phyloP scores from a whole-genome alignment of 2,797 vertebrate genomes.

The Coluber constrictor region DNA sequence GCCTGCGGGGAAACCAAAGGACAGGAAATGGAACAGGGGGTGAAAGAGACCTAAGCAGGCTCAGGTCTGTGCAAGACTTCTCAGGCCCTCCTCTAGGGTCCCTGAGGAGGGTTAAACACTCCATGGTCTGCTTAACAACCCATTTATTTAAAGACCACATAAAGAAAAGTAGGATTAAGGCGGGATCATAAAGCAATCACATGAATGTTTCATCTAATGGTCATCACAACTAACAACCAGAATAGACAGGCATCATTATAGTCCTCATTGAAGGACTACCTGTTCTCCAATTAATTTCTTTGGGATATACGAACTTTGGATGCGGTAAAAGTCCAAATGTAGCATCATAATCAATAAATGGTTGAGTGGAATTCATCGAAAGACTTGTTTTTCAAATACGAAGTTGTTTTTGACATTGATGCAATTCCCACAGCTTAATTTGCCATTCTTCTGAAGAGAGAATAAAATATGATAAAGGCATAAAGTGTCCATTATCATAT shows the following conservation, averaged over 20 bases:
- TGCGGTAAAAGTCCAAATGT: background rate
- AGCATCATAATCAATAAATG: background rate
- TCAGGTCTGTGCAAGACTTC: background rate
- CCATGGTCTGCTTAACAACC: background rate
- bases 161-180: background rate
- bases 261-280: background rate
- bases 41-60: background rate
- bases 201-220: background rate
- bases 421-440: background rate
- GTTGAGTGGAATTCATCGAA: background rate
- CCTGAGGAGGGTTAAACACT: background rate
- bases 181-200: background rate
- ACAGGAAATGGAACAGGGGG: background rate
- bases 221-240: background rate
- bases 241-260: background rate
- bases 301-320: background rate
- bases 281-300: background rate
- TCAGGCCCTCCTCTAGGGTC: background rate
- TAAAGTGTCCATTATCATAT: background rate
- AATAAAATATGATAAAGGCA: background rate
- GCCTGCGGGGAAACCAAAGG: background rate
- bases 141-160: background rate
- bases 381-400: background rate
- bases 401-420: background rate
- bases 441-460: background rate